Conservation (phyloP, 2,797 vertebrate genomes). For the Malurus leucopterus region DNA sequence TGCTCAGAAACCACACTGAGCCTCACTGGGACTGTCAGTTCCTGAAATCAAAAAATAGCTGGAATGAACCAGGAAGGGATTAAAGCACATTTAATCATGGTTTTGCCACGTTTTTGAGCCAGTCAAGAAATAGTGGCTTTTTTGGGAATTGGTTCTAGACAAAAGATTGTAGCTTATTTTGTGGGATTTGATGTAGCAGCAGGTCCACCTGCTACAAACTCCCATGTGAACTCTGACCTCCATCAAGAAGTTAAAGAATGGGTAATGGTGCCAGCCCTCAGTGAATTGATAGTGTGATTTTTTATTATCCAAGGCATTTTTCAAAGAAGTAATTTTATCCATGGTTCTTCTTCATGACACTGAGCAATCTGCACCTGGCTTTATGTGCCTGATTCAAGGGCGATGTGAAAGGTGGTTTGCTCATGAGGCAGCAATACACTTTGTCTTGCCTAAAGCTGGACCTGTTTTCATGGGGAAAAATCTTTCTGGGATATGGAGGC, state of each 20-base stretch:
- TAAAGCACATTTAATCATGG: background rate
- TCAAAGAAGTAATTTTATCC: background rate
- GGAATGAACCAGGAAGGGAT: background rate
- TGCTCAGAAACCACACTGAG: accelerated
- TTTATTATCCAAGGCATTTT: background rate
- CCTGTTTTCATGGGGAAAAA: background rate
- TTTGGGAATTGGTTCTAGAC: background rate
- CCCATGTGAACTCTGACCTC: background rate
- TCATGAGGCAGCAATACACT: background rate
- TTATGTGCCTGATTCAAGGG: background rate
- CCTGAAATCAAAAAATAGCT: background rate
- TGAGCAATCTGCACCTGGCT: background rate
- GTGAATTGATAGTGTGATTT: background rate
- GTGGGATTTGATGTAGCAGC: background rate
- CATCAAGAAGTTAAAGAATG: background rate
- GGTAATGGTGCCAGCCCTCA: background rate
- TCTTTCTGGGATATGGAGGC: background rate
- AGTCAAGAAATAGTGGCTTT: background rate
- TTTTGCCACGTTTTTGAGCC: background rate
- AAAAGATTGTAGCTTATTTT: background rate
- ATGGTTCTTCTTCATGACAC: background rate
- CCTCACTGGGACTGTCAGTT: background rate
- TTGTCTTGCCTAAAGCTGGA: background rate
- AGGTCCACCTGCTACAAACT: background rate
- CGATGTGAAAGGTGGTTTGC: background rate